Conservation (phyloP, 2,797 vertebrate species). For the Buceros bicornis region DNA sequence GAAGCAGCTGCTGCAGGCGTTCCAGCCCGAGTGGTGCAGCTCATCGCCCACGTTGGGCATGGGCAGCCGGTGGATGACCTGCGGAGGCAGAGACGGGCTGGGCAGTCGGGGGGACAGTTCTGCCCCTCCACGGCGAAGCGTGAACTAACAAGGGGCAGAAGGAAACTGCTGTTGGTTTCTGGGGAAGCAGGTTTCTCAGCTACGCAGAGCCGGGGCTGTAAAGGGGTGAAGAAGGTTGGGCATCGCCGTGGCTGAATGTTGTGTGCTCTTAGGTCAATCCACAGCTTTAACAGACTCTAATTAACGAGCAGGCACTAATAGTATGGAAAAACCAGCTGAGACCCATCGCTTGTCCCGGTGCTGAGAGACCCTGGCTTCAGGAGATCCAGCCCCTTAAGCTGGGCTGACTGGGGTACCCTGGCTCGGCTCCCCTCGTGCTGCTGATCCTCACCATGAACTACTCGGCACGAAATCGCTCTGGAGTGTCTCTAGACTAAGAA, state of each 20-base stretch:
- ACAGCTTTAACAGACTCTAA: neutral
- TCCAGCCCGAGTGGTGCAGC: conserved; percentile 94
- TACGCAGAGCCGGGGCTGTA: neutral
- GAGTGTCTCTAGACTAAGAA: too few relatives aligned
- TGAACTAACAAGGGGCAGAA: neutral
- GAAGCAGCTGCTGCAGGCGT: conserved; percentile 93
- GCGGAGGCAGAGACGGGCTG: neutral
- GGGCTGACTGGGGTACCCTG: neutral
- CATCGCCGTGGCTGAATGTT: too few relatives aligned
- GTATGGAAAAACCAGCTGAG: neutral
- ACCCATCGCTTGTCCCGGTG: neutral
- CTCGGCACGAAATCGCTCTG: too few relatives aligned
- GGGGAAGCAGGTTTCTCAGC: neutral
- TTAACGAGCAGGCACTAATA: neutral
- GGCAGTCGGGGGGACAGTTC: neutral
- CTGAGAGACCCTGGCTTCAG: neutral
- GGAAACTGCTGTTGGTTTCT: neutral
- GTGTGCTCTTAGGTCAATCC: neutral
- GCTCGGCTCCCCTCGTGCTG: neutral
- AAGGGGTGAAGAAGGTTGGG: neutral
- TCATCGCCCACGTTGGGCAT: conserved; percentile 91
- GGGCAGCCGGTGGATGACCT: conserved; percentile 93
- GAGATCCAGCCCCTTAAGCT: neutral
- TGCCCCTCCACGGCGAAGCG: neutral
- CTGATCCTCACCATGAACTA: neutral